These are phyloP conservation scores for Montipora cactus DNA, from an alignment of 64 coral and sea anemone species.

Conservation along the genomic window DNA sequence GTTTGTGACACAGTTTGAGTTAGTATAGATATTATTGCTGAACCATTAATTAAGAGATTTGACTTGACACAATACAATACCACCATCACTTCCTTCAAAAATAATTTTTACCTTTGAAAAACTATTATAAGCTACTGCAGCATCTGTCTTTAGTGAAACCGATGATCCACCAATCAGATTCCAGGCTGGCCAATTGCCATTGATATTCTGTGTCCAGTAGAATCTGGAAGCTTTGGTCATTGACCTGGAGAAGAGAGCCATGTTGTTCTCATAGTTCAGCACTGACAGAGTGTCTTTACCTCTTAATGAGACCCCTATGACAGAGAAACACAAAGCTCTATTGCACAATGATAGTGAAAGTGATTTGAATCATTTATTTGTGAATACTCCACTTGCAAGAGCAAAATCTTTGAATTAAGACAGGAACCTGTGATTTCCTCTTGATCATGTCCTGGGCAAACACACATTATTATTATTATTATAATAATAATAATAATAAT, in stretches of 20 bases:
- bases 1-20: too few relatives aligned
- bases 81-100: too few relatives aligned
- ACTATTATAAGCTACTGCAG: constrained; percentile 81
- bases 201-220: constrained; percentile 80
- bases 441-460: too few relatives aligned
- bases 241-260: constrained; percentile 74
- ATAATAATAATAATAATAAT: too few relatives aligned
- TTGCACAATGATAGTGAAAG: neutral
- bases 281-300: constrained; percentile 80
- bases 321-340: neutral
- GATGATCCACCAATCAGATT: constrained; percentile 88
- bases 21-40: neutral
- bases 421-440: too few relatives aligned
- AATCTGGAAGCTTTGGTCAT: constrained; percentile 77
- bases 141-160: constrained; percentile 81
- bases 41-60: too few relatives aligned
- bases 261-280: constrained; percentile 76
- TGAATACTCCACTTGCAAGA: too few relatives aligned
- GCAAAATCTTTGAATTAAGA: too few relatives aligned
- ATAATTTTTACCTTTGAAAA: constrained; percentile 79
- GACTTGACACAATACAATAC: too few relatives aligned
- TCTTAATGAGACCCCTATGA: constrained; percentile 56
- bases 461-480: too few relatives aligned
- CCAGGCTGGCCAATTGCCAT: constrained; percentile 85
- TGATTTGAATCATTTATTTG: neutral